These are phyloP conservation scores for human (Homo sapiens) DNA, from an alignment of 2,113 vertebrate species.

Conservation along the genomic window DNA sequence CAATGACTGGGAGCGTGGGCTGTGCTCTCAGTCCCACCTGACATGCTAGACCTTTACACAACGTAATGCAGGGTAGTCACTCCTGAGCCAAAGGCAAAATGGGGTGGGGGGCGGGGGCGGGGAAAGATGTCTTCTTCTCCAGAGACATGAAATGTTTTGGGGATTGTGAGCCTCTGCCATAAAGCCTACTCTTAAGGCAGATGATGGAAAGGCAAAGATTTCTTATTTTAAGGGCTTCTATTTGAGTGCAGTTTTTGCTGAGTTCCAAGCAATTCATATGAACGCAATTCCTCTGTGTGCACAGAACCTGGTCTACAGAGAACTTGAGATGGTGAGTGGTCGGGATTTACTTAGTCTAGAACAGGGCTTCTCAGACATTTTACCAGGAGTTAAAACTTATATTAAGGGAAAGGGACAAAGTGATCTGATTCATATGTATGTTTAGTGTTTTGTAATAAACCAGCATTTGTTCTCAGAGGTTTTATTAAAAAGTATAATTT, in stretches of 20 bases:
- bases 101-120: too few relatives aligned
- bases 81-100: constrained; percentile 21
- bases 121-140: not conserved
- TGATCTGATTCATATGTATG: not conserved
- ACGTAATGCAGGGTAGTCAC: not conserved
- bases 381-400: not conserved
- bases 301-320: not conserved
- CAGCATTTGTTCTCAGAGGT: not conserved
- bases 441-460: not conserved
- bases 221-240: not conserved
- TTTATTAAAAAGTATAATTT: constrained; percentile 15
- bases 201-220: not conserved
- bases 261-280: not conserved
- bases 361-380: fast-evolving
- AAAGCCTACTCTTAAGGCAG: not conserved
- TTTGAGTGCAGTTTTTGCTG: not conserved
- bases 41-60: not conserved
- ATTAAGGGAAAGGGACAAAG: not conserved
- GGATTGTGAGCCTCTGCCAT: not conserved
- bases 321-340: not conserved
- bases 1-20: not conserved
- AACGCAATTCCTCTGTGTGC: not conserved
- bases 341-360: not conserved
- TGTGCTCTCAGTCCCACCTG: fast-evolving
- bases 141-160: not conserved